These are phyloP conservation scores for Augochlorella aurata DNA, from an alignment of 2,888 invertebrate species.

Conservation along the genomic window DNA sequence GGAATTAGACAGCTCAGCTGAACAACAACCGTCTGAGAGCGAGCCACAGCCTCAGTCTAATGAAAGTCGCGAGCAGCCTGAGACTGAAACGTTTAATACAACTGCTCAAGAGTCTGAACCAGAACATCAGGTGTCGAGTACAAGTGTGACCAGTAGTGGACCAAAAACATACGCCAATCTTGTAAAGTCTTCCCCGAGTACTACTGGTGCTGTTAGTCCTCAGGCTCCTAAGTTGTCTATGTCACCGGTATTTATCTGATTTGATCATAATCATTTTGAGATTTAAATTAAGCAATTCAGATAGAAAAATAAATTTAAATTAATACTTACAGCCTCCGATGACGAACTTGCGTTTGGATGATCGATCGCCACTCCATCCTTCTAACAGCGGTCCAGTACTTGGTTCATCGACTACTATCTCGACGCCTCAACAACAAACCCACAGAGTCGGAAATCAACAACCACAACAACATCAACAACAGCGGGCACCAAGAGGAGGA, in stretches of 20 bases:
- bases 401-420: conserved; percentile 66
- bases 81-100: conserved; percentile 73
- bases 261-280: background rate
- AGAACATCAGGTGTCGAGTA: conserved; percentile 81
- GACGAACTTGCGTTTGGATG: conserved; percentile 78
- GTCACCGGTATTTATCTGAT: conserved; percentile 80
- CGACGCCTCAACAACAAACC: conserved; percentile 72
- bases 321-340: conserved; percentile 77
- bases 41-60: conserved; percentile 76
- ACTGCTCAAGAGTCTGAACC: conserved; percentile 80
- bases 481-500: conserved; percentile 74
- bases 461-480: conserved; percentile 70
- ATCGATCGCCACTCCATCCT: conserved; percentile 76
- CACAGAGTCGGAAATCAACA: conserved; percentile 71
- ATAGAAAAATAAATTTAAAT: background rate
- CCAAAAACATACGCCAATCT: conserved; percentile 95
- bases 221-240: conserved; percentile 80
- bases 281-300: background rate
- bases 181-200: conserved; percentile 85
- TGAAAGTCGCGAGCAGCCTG: conserved; percentile 76
- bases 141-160: conserved; percentile 81
- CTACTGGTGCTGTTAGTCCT: conserved; percentile 73
- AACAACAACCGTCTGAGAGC: conserved; percentile 70
- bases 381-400: conserved; percentile 70
- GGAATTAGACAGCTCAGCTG: conserved; percentile 70